phyloP scores from a whole-genome alignment of 2,797 vertebrate species.

The Hydrolagus colliei region DNA sequence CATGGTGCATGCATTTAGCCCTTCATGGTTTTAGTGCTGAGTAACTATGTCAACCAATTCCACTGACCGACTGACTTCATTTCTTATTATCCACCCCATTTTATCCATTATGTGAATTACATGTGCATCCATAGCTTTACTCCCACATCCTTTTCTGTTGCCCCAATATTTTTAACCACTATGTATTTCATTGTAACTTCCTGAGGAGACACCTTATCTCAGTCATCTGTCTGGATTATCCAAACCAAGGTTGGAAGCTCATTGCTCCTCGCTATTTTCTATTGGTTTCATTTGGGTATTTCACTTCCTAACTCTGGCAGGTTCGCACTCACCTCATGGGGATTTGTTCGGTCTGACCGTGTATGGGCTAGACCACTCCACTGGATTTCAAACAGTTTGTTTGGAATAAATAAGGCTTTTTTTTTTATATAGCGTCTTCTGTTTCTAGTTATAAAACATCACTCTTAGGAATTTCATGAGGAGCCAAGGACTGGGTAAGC shows the following conservation, averaged over 20 bases:
- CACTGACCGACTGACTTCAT: background rate
- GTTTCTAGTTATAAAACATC: background rate
- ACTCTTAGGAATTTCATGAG: background rate
- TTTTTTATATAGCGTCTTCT: background rate
- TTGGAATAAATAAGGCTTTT: background rate
- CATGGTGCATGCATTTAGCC: background rate
- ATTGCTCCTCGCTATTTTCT: background rate
- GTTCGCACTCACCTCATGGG: background rate
- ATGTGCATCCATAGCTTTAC: background rate
- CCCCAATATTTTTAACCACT: background rate
- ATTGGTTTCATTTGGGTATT: conserved; percentile 4
- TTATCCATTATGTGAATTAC: conserved; percentile 3
- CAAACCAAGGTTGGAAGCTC: background rate
- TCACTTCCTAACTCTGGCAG: conserved; percentile 6
- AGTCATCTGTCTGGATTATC: background rate
- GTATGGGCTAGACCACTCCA: background rate
- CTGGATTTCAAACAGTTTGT: background rate
- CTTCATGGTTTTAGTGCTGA: background rate
- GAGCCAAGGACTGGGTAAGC: background rate
- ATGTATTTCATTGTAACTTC: background rate
- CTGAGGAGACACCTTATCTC: background rate
- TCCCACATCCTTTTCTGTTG: background rate
- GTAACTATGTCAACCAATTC: background rate
- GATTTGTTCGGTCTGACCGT: background rate
- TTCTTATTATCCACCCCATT: background rate